Base-by-base conservation (phyloP, 2,113 vertebrate species). In the Toxotes chatareus region DNA sequence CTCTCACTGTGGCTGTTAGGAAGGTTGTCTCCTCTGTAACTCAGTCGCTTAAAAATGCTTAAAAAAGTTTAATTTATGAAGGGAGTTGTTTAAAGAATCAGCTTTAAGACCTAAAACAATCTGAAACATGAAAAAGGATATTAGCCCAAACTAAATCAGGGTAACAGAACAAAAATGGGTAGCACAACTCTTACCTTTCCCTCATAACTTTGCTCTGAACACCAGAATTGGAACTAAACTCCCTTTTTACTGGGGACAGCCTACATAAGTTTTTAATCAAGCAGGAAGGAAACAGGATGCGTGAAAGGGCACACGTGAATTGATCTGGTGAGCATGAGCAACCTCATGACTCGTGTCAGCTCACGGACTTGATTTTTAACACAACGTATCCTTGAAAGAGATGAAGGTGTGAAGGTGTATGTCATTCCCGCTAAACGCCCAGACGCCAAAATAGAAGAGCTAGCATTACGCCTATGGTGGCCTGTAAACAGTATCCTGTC, bases 231-330 rank as follows among this genome's bases (percentile, higher is more conserved):
- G 17, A 77, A 76, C 42, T 67, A 32, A 79, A 61, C 55, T 55
- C 17, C 9, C 42, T 63, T 79, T 73, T 69, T 42, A 51, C 31
- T 63, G n/a, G 59, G 53, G 53, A 67, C n/a, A 42, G 55, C 9
- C 64, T 59, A 13, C 67, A 64, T 34, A 21, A 36, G 74, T 84
- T 61, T 73, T 87, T 77, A 63, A 90, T 85, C 74, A 71, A 57
- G 76, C 69, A 80, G 67, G 68, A 81, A 82, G 79, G 79, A 91
- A 92, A 85, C 86, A 82, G 86, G 84, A 89, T 80, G 81, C 32
- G 42, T 82, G 77, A 85, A 80, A 76, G 38, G 74, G 82, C 85
- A 82, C 85, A 75, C 27, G 23, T 71, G 81, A 89, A 88, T 68
- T 73, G 67, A 87, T 87, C 79, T 77, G 19, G 64, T 73, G 76